Evolutionary conservation across 1,140 invertebrate species (phyloP).

Genomic region (Linepithema humile): DNA sequence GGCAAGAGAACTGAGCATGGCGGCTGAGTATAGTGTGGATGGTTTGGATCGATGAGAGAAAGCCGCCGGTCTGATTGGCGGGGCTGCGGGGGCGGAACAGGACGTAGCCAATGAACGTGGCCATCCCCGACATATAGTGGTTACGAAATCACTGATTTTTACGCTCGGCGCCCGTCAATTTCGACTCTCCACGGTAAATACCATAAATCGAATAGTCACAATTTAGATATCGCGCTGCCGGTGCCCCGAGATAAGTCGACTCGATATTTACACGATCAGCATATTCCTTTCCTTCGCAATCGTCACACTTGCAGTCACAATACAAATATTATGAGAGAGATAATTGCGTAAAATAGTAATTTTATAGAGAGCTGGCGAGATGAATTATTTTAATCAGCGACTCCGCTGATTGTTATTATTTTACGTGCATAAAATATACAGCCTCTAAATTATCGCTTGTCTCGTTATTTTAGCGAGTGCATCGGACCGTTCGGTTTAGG

Average conservation of each 20-base stretch:
- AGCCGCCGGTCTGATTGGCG: constrained; percentile 82
- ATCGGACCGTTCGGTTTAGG: background rate
- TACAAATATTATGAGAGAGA: background rate
- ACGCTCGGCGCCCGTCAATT: constrained; percentile 65
- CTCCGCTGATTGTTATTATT: no score
- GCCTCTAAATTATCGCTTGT: background rate
- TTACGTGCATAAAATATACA: background rate
- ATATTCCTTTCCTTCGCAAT: no score
- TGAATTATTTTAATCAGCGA: no score
- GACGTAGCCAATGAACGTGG: constrained; percentile 82
- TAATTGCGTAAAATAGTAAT: background rate
- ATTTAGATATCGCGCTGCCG: constrained; percentile 30
- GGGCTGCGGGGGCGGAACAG: constrained; percentile 81
- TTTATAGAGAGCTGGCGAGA: no score
- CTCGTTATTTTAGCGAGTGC: background rate
- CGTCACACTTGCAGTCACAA: background rate
- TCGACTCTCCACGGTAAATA: constrained; percentile 66
- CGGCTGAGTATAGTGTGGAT: constrained; percentile 77
- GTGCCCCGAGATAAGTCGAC: constrained; percentile 9
- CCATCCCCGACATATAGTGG: constrained; percentile 80
- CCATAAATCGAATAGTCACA: constrained; percentile 59
- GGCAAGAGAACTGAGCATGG: constrained; percentile 75
- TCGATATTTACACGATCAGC: constrained; percentile 15
- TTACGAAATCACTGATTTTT: constrained; percentile 84
- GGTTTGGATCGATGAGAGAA: constrained; percentile 79